Conservation (phyloP, 1,140 invertebrate species). For the Leptinotarsa defecta region DNA sequence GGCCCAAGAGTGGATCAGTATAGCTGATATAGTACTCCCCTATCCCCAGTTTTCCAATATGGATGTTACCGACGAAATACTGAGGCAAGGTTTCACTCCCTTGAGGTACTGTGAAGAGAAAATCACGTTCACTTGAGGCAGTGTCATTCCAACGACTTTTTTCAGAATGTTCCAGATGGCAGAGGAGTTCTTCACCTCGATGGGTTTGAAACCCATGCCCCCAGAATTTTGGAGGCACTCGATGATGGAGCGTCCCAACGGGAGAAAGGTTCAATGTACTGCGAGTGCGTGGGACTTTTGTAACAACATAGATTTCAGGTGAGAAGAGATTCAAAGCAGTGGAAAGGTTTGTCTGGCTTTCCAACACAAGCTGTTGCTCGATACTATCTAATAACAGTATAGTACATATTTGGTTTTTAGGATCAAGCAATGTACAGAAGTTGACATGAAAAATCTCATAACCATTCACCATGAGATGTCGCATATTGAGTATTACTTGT, state of each 20-base stretch:
- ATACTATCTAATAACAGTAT: too few species aligned
- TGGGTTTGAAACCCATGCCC: constrained; percentile 77
- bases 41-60: constrained; percentile 72
- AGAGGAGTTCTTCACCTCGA: constrained; percentile 80
- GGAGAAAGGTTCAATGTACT: constrained; percentile 78
- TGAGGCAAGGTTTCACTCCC: constrained; percentile 73
- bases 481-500: constrained; percentile 82
- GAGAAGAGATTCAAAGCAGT: constrained; percentile 2
- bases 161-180: constrained; percentile 78
- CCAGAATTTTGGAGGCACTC: constrained; percentile 82
- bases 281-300: constrained; percentile 90
- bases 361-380: too few species aligned
- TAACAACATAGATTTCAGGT: constrained; percentile 80
- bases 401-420: constrained; percentile 57
- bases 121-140: too few species aligned
- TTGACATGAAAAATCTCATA: constrained; percentile 79
- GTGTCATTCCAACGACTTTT: neutral
- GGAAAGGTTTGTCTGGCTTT: too few species aligned
- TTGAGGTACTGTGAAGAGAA: constrained; percentile 59
- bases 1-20: constrained; percentile 82
- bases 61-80: constrained; percentile 77
- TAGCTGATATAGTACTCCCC: constrained; percentile 78
- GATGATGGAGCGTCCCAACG: constrained; percentile 72
- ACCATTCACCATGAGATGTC: constrained; percentile 87
- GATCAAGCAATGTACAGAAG: constrained; percentile 88